phyloP scores from a whole-genome alignment of 2,888 invertebrate species.

The Torymus auratus region DNA sequence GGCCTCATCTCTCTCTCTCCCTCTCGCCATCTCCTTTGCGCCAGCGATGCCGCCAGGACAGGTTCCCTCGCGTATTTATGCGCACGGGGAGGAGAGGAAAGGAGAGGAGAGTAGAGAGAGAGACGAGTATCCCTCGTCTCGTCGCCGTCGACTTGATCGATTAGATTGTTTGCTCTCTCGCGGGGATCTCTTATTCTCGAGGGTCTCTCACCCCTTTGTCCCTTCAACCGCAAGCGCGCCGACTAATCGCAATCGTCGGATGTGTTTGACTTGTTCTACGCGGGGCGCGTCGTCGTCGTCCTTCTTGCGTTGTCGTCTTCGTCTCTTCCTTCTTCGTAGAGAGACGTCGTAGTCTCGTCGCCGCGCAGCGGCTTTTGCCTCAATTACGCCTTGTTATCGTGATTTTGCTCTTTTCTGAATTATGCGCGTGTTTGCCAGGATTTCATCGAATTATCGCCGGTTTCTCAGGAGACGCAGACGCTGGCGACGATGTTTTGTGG shows the following conservation, averaged over 20 bases:
- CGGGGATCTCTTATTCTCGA: conserved; percentile 22
- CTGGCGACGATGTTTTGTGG: no score
- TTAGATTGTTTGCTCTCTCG: conserved; percentile 50
- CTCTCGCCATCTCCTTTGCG: conserved; percentile 17
- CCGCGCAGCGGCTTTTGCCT: not conserved
- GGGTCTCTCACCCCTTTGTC: not conserved
- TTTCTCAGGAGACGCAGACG: no score
- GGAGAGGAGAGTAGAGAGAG: conserved; percentile 10
- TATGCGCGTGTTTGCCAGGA: not conserved
- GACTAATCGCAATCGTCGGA: conserved; percentile 33
- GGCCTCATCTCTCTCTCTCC: conserved; percentile 39
- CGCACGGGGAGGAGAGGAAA: not conserved
- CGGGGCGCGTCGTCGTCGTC: not conserved
- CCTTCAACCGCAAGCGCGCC: conserved; percentile 13
- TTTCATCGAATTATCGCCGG: not conserved
- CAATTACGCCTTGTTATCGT: not conserved
- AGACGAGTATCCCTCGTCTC: conserved; percentile 4
- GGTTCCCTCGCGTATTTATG: conserved; percentile 16
- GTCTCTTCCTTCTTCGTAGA: conserved; percentile 2
- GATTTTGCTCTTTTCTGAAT: not conserved
- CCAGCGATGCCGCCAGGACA: conserved; percentile 17
- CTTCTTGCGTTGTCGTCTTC: no score
- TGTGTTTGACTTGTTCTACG: conserved; percentile 16
- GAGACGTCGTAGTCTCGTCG: no score
- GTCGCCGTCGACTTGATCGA: conserved; percentile 46